Evolutionary conservation across 2,113 vertebrate genomes (phyloP).

Genomic region (Pimephales promelas): DNA sequence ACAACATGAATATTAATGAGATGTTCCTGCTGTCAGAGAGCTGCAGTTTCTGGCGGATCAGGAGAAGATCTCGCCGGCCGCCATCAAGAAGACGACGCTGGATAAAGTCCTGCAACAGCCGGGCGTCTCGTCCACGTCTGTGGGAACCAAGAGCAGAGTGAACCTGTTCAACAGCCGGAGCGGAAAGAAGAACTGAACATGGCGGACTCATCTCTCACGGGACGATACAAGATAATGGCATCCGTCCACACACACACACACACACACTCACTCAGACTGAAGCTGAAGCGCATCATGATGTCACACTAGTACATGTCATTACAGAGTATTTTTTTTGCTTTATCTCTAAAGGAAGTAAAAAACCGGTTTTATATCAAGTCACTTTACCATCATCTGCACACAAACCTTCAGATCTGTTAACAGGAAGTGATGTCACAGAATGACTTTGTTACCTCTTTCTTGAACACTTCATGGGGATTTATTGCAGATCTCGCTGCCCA

Average conservation of each 20-base stretch:
- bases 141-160: constrained; percentile 76
- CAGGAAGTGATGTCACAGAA: constrained; percentile 16
- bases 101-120: constrained; percentile 92
- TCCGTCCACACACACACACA: constrained; percentile 28
- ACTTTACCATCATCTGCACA: not conserved
- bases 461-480: not conserved
- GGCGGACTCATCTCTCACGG: too few species aligned
- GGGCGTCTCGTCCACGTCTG: constrained; percentile 74
- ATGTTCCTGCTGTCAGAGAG: constrained; percentile 75
- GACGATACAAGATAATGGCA: not conserved
- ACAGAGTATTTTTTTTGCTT: too few species aligned
- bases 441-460: not conserved
- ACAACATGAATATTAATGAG: too few species aligned
- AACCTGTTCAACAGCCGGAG: constrained; percentile 79
- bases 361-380: not conserved
- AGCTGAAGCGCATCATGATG: not conserved
- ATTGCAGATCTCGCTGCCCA: not conserved
- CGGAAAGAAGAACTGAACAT: constrained; percentile 54
- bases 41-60: constrained; percentile 92
- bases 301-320: not conserved
- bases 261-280: constrained; percentile 19
- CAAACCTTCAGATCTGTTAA: not conserved
- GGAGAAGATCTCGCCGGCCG: constrained; percentile 88
- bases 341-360: too few species aligned
- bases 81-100: constrained; percentile 96